These are phyloP conservation scores for Anthoptus insignis DNA, from an alignment of 2,888 invertebrate genomes.

Conservation along the genomic window DNA sequence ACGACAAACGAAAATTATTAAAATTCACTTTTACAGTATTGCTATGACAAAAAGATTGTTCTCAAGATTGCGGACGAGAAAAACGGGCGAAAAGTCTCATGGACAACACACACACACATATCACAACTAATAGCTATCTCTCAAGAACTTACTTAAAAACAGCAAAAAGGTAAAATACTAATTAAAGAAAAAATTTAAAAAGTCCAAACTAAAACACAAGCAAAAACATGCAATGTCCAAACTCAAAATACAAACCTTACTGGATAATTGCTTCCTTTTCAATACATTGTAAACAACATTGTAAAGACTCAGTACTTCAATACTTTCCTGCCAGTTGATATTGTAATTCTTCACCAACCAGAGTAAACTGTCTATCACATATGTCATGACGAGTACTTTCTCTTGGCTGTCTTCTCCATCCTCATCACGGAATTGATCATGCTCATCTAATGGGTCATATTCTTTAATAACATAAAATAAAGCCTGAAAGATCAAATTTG, in stretches of 20 bases:
- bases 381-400: slow-evolving; percentile 84
- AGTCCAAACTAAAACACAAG: too few species aligned
- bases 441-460: slow-evolving; percentile 68
- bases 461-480: slow-evolving; percentile 88
- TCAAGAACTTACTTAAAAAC: too few species aligned
- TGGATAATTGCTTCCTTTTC: slow-evolving; percentile 68
- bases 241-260: slow-evolving; percentile 65
- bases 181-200: too few species aligned
- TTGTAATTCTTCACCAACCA: slow-evolving; percentile 89
- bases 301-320: slow-evolving; percentile 91
- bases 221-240: not conserved
- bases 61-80: too few species aligned
- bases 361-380: slow-evolving; percentile 89
- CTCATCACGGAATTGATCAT: slow-evolving; percentile 54
- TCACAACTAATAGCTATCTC: too few species aligned
- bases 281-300: slow-evolving; percentile 72
- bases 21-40: too few species aligned
- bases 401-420: slow-evolving; percentile 65
- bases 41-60: too few species aligned
- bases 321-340: slow-evolving; percentile 92
- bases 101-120: too few species aligned
- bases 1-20: too few species aligned
- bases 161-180: too few species aligned
- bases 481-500: slow-evolving; percentile 88
- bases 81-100: too few species aligned